Base-by-base conservation (phyloP, 2,797 vertebrate genomes). In the Acanthopagrus latus region DNA sequence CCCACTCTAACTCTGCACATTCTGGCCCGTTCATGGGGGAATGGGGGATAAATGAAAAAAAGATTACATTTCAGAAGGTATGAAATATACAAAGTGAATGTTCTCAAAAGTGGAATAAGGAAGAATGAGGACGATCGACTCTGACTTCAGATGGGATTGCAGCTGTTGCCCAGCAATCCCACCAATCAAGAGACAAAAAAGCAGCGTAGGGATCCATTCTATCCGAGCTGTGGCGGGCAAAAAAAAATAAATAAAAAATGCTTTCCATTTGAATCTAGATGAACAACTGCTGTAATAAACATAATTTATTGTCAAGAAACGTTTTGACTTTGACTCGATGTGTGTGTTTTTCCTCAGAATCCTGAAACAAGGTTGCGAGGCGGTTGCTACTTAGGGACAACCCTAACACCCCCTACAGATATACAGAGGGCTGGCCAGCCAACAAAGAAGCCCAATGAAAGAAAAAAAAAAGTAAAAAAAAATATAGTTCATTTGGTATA, bases 271-370 rank as follows among this genome's bases (percentile, higher is more conserved):
- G 33, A 85, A 79, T 76, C 86, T 78, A 86, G 81, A 82, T 82
- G 66, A 82, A 85, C 71, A 86, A 81, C 48, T 76, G 83, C 80
- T 82, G 74, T 87, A 93, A 91, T 93, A 92, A 93, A 93, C 44
- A 69, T 72, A 76, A 93, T 91, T 91, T 91, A 91, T 89, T 91
- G 80, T 88, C 80, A 82, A 87, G 58, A 82, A 21, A 76, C 60
- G 7, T 27, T 27, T 43, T 64, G 59, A 80, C 27, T 73, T 47
- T 74, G 25, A 65, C 52, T 71, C 9, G 33, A 48, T 38, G 3
- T 67, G 0, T 64, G 48, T 64, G 58, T 74, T 11, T 77, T 66
- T 66, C 0, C 75, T 76, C 8, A 29, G 43, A 43, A 13, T 47
- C 43, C 23, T 38, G 2, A 29, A 14, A 14, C 8, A 43, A 25